Evolutionary conservation across 2,888 invertebrate species (phyloP), one percentile per base, ranked within the genome.

Genomic region (Spodoptera exigua): DNA sequence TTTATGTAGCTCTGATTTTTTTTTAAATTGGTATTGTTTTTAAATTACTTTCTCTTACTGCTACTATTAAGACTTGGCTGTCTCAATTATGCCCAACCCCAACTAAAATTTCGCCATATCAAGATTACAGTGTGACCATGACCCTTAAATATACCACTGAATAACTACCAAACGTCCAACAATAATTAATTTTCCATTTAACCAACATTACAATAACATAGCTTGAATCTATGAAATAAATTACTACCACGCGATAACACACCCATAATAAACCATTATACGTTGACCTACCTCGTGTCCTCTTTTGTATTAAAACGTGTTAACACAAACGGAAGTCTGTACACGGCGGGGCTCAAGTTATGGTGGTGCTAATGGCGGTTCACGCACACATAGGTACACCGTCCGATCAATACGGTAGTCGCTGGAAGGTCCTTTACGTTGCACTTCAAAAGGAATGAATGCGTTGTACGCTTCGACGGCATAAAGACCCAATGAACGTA

Each of bases 401-500:
- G 57, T 61, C 39, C 78, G 80, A 80, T 80, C 80, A 80, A 80
- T 80, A 80, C 74, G 39, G 36, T 53, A 62, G 76, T 63, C 69
- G 74, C 65, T 66, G 27, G 7, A 9, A 9, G 7, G 53, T 43
- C 34, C 45, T 56, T 49, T 61, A 64, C 61, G 58, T 36, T 73
- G 76, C 71, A 71, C 65, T 74, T 49, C 54, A 69, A 71, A 56
- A 39, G 53, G 58, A 70, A 68, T 70, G 64, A 68, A 70, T 60
- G 71, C 49, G 64, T 63, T 73, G 70, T 73, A 73, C 74, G 69
- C 61, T 76, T 75, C 53, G 48, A 47, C 54, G 64, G 52, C 56
- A 55, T 43, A 36, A 40, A 40, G 61, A 65, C 61, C 61, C 41
- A 41, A 53, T 43, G 18, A 62, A 73, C 71, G 60, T 62, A 43